These are phyloP conservation scores for Eulemur mongoz DNA, from an alignment of 2,797 vertebrate genomes.

Conservation along the genomic window DNA sequence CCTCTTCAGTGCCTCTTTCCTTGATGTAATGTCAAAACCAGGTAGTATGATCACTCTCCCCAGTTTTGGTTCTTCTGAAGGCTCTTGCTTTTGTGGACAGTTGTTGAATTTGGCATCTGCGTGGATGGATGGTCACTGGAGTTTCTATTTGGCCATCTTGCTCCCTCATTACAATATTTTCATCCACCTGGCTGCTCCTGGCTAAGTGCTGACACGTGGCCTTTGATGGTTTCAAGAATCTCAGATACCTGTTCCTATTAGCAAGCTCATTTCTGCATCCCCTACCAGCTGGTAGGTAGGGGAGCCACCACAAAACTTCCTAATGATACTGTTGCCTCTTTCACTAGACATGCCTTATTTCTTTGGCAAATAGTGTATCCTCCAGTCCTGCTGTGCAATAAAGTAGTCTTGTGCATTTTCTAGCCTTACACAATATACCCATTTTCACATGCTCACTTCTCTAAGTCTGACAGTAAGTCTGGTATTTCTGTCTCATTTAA, in stretches of 20 bases:
- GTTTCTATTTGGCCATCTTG: too few species aligned
- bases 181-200: neutral
- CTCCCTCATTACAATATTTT: neutral
- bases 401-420: neutral
- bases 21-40: too few species aligned
- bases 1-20: too few species aligned
- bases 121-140: too few species aligned
- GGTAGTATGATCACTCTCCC: too few species aligned
- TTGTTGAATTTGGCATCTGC: too few species aligned
- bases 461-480: neutral
- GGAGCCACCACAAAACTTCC: neutral
- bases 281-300: neutral
- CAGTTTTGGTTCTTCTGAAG: too few species aligned
- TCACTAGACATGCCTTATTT: neutral
- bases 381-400: neutral
- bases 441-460: neutral
- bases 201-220: neutral
- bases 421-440: neutral
- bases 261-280: neutral
- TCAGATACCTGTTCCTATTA: neutral
- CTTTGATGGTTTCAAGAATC: neutral
- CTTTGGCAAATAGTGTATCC: neutral
- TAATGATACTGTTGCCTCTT: neutral
- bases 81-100: too few species aligned
- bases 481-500: neutral